A percentile compares a stretch with the other conserved stretches of the same genome.
These are phyloP conservation scores for Drosophila neotestacea DNA, from an alignment of 2,888 invertebrate genomes.

Conservation along the genomic window DNA sequence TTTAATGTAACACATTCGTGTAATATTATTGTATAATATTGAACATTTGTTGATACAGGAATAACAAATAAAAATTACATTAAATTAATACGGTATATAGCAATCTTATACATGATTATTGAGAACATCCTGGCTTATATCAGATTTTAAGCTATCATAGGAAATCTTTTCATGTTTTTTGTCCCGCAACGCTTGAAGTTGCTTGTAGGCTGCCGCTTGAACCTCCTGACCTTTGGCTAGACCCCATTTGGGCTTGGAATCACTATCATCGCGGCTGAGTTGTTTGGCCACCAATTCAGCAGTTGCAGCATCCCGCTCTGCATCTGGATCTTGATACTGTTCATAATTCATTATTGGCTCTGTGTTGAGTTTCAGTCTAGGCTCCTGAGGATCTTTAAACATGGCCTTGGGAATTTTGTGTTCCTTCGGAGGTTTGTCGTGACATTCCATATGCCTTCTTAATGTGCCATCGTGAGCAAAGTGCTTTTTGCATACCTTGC, in stretches of 20 bases:
- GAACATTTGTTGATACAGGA: not conserved
- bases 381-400: constrained; percentile 14
- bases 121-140: constrained; percentile 37
- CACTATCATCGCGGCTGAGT: constrained; percentile 64
- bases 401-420: constrained; percentile 28
- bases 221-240: constrained; percentile 63
- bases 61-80: not conserved
- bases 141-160: constrained; percentile 49
- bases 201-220: constrained; percentile 77
- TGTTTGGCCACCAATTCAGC: constrained; percentile 79
- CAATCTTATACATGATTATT: constrained; percentile 53
- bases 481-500: constrained; percentile 77
- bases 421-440: constrained; percentile 63
- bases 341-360: constrained; percentile 57
- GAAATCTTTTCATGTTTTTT: constrained; percentile 49
- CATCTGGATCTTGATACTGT: constrained; percentile 70
- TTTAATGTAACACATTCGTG: no score
- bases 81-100: not conserved
- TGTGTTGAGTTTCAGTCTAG: constrained; percentile 32
- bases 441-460: constrained; percentile 81
- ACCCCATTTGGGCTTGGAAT: constrained; percentile 71
- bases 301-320: constrained; percentile 74
- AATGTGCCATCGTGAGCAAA: constrained; percentile 82
- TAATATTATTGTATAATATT: no score
- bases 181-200: constrained; percentile 67